Conservation (phyloP, 2,797 vertebrate species). For the Hyperoplus lanceolatus region DNA sequence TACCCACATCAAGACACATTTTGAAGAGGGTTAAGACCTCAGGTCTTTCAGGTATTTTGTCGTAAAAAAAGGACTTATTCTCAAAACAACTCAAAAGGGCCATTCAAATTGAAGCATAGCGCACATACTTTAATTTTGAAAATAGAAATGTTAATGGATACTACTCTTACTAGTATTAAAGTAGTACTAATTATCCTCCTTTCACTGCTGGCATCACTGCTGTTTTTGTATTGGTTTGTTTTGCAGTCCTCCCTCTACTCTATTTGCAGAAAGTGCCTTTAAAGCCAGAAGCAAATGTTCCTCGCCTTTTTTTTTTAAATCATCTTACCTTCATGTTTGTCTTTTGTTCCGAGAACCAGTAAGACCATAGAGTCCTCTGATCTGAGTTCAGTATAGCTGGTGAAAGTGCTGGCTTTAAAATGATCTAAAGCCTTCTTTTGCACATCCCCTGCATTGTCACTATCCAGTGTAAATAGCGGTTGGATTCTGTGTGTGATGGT, state of each 20-base stretch:
- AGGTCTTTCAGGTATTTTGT: neutral
- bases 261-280: neutral
- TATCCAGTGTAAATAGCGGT: rapidly evolving
- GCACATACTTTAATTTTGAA: neutral
- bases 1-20: neutral
- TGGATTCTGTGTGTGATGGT: rapidly evolving
- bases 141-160: conserved; percentile 3
- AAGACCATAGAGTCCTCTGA: conserved; percentile 25
- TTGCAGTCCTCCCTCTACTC: neutral
- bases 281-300: neutral
- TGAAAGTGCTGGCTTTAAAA: conserved; percentile 69
- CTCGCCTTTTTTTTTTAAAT: neutral
- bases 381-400: conserved; percentile 82
- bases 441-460: conserved; percentile 68
- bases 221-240: neutral
- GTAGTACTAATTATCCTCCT: neutral
- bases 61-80: neutral
- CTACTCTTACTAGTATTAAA: neutral
- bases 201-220: neutral
- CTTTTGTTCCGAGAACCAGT: conserved; percentile 60
- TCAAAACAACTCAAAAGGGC: neutral
- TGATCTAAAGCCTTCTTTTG: conserved; percentile 54
- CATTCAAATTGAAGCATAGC: neutral
- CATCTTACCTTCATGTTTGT: conserved; percentile 49
- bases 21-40: neutral